These are phyloP conservation scores for Argyresthia goedartella DNA, from an alignment of 2,888 invertebrate species.

Conservation along the genomic window DNA sequence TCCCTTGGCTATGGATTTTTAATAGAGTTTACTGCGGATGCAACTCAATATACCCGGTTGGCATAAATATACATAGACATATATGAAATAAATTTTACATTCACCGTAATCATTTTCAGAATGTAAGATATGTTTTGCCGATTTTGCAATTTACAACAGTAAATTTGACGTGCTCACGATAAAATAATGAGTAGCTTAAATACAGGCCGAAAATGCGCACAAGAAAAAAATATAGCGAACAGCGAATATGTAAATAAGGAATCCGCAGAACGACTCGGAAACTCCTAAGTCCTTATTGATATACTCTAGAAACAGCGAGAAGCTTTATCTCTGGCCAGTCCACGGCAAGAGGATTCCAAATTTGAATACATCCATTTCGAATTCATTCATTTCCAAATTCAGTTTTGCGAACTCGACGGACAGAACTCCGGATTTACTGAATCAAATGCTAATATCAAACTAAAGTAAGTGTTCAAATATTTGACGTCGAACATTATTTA, in stretches of 20 bases:
- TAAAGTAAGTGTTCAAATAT: too few species aligned
- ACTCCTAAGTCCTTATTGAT: constrained; percentile 8
- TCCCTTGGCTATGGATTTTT: constrained; percentile 2
- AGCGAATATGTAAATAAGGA: constrained; percentile 5
- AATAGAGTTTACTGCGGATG: background rate
- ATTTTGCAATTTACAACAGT: too few species aligned
- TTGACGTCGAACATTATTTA: too few species aligned
- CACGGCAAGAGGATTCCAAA: constrained; percentile 13
- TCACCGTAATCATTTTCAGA: too few species aligned
- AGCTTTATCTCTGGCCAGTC: constrained; percentile 16
- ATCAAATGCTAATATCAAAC: background rate
- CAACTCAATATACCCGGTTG: too few species aligned
- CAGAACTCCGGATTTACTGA: constrained; percentile 1
- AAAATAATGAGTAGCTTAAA: too few species aligned
- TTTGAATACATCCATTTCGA: constrained; percentile 15
- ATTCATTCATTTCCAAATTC: constrained; percentile 7
- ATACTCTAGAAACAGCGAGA: constrained; percentile 7
- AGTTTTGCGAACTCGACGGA: constrained; percentile 3
- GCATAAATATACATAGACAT: too few species aligned
- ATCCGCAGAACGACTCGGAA: background rate
- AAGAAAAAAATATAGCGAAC: background rate
- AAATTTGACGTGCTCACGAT: too few species aligned
- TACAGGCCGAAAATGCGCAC: background rate
- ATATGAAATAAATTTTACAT: too few species aligned
- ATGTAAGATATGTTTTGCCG: too few species aligned